These are phyloP conservation scores for Tenodera sinensis DNA, from an alignment of 2,888 invertebrate species.

Conservation along the genomic window DNA sequence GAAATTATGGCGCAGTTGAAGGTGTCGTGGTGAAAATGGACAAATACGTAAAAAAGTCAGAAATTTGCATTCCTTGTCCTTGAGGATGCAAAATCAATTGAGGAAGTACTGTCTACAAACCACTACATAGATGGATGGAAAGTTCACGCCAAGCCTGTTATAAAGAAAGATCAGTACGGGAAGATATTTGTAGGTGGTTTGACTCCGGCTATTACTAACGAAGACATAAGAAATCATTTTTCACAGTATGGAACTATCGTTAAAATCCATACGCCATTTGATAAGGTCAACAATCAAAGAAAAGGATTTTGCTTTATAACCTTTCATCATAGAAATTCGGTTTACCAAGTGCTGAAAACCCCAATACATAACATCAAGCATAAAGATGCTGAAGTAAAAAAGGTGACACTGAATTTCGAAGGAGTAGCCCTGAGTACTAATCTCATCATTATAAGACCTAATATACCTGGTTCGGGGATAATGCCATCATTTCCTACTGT, in stretches of 20 bases:
- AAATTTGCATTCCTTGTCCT: conserved; percentile 64
- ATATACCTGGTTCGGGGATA: conserved; percentile 35
- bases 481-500: conserved; percentile 33
- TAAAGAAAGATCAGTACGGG: conserved; percentile 57
- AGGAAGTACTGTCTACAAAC: conserved; percentile 51
- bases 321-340: conserved; percentile 58
- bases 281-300: conserved; percentile 60
- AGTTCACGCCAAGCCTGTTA: conserved; percentile 62
- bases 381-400: conserved; percentile 55
- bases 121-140: conserved; percentile 61
- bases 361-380: conserved; percentile 57
- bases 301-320: conserved; percentile 64
- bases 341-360: conserved; percentile 54
- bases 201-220: too few species aligned
- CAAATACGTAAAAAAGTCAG: conserved; percentile 56
- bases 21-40: conserved; percentile 62
- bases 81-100: conserved; percentile 53
- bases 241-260: conserved; percentile 58
- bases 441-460: conserved; percentile 33
- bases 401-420: conserved; percentile 54
- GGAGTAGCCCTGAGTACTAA: conserved; percentile 38
- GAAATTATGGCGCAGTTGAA: conserved; percentile 59
- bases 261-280: conserved; percentile 62
- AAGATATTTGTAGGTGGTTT: conserved; percentile 66
- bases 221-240: conserved; percentile 58